phyloP scores from a whole-genome alignment of 2,888 invertebrate species.

The Salpingus planirostris region DNA sequence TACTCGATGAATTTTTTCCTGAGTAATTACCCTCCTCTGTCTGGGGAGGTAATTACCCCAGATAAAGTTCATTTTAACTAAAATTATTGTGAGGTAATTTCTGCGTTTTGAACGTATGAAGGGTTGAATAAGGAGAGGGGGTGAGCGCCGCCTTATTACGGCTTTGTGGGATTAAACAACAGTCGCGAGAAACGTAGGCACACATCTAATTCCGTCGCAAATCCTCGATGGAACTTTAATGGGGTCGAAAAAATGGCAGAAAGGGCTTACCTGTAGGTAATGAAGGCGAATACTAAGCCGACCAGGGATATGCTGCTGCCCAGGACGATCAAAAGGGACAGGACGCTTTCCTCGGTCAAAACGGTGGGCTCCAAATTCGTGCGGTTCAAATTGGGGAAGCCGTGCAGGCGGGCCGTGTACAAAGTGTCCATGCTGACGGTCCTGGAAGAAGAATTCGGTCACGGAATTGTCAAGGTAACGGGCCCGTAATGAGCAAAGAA shows the following conservation, averaged over 20 bases:
- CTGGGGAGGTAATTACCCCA: too few relatives aligned
- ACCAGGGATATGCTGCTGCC: slow-evolving; percentile 58
- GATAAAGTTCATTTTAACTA: too few relatives aligned
- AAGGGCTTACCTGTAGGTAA: slow-evolving; percentile 54
- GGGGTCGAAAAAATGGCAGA: neutral
- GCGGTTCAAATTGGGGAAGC: slow-evolving; percentile 38
- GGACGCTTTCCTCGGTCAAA: slow-evolving; percentile 49
- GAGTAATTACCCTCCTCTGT: too few relatives aligned
- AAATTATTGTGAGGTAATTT: too few relatives aligned
- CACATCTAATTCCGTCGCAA: too few relatives aligned
- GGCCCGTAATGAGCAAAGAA: too few relatives aligned
- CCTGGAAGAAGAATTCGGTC: slow-evolving; percentile 8
- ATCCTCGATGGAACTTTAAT: too few relatives aligned
- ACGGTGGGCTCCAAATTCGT: slow-evolving; percentile 30
- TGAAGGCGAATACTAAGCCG: slow-evolving; percentile 59
- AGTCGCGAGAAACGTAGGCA: too few relatives aligned
- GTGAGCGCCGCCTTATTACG: slow-evolving; percentile 4
- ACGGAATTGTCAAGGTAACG: too few relatives aligned
- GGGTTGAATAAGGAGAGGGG: too few relatives aligned
- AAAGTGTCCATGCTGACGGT: slow-evolving; percentile 48
- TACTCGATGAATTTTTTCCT: too few relatives aligned
- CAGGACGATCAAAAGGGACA: slow-evolving; percentile 55
- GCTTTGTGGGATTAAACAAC: slow-evolving; percentile 10
- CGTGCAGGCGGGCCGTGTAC: slow-evolving; percentile 43
- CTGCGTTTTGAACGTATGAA: too few relatives aligned